Evolutionary conservation across 1,140 invertebrate species (phyloP).

Genomic region (Caenorhabditis briggsae): DNA sequence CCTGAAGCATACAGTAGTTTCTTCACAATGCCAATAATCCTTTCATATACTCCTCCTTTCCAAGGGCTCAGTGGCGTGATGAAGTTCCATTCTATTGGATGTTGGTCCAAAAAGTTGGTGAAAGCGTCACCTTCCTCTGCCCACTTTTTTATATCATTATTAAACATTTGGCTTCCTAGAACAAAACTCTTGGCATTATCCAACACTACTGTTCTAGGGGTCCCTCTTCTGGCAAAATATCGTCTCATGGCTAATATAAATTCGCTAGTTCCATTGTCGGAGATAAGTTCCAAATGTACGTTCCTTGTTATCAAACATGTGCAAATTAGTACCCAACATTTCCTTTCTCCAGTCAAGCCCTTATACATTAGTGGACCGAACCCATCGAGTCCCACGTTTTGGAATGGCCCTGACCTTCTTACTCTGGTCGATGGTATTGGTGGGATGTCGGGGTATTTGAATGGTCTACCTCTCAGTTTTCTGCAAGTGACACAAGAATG

Average conservation of each 20-base stretch:
- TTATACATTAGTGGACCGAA: constrained; percentile 51
- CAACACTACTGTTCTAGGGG: constrained; percentile 47
- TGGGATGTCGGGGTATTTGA: constrained; percentile 60
- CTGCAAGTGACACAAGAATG: constrained; percentile 5
- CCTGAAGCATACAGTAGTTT: not conserved
- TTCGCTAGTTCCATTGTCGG: constrained; percentile 3
- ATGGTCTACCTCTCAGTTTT: not conserved
- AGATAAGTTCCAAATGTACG: constrained; percentile 49
- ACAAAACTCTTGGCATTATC: constrained; percentile 62
- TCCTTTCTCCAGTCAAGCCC: constrained; percentile 36
- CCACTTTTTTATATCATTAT: not conserved
- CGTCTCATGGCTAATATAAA: constrained; percentile 35
- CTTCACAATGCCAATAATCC: not conserved
- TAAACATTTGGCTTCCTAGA: constrained; percentile 2
- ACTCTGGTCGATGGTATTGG: constrained; percentile 61
- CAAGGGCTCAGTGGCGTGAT: not conserved
- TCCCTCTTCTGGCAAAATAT: constrained; percentile 55
- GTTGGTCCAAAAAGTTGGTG: not conserved
- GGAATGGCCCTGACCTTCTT: constrained; percentile 31
- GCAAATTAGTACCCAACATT: constrained; percentile 30
- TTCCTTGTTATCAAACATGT: constrained; percentile 45
- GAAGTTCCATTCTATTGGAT: no score
- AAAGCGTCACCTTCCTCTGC: not conserved
- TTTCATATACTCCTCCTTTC: no score
- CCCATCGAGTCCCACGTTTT: constrained; percentile 34